phyloP scores from a whole-genome alignment of 2,113 vertebrate species.

The Aleadryas rufinucha region DNA sequence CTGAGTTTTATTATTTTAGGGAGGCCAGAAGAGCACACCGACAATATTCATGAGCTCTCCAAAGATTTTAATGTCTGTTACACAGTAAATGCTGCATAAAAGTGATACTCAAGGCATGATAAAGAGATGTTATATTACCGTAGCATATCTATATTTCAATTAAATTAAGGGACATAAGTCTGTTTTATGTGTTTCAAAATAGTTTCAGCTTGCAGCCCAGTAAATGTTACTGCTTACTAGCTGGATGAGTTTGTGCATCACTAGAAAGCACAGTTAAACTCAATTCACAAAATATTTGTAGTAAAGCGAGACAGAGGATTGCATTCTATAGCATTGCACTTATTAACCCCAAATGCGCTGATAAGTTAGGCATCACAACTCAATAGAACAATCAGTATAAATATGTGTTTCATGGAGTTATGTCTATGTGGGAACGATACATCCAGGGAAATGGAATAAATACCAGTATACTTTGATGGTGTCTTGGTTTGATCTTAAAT shows the following conservation, averaged over 20 bases:
- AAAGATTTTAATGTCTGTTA: background rate
- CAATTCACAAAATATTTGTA: background rate
- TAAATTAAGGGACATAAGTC: background rate
- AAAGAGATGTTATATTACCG: background rate
- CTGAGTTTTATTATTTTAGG: background rate
- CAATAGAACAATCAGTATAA: background rate
- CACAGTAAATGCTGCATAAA: background rate
- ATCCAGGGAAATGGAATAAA: background rate
- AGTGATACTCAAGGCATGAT: background rate
- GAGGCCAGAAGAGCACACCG: background rate
- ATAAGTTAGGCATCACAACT: background rate
- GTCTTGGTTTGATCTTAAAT: background rate
- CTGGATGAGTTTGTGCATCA: background rate
- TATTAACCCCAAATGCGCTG: background rate
- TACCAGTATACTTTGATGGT: background rate
- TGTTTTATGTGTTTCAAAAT: background rate
- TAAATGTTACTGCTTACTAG: background rate
- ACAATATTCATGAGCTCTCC: background rate
- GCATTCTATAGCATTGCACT: background rate
- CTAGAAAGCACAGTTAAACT: background rate
- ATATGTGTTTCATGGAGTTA: background rate
- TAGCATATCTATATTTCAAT: background rate
- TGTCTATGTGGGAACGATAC: background rate
- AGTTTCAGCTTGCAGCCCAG: background rate
- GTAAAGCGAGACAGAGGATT: background rate